These are phyloP conservation scores for Microplitis manilae DNA, from an alignment of 2,888 invertebrate genomes.

Conservation along the genomic window DNA sequence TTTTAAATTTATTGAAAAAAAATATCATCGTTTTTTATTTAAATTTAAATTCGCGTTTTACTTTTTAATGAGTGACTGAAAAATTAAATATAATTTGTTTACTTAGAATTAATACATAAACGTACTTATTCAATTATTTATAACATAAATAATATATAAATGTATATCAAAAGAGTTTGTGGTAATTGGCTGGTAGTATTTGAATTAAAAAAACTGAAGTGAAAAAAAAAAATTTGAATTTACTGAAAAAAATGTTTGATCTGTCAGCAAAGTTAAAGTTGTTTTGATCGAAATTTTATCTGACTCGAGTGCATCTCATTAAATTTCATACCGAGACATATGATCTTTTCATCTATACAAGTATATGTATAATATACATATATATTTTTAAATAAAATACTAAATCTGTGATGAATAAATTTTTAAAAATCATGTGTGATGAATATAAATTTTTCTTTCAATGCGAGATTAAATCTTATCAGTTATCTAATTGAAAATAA, in stretches of 20 bases:
- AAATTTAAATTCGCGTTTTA: background rate
- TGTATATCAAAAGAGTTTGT: background rate
- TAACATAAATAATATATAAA: background rate
- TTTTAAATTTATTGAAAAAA: conserved; percentile 4
- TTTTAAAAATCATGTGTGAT: too few relatives aligned
- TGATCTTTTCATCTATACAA: background rate
- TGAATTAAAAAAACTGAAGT: background rate
- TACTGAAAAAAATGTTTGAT: conserved; percentile 1
- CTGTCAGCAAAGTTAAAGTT: background rate
- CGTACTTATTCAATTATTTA: background rate
- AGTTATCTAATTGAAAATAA: too few relatives aligned
- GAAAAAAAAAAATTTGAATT: background rate
- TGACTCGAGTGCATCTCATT: background rate
- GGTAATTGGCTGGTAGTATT: background rate
- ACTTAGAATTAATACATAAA: background rate
- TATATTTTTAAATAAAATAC: background rate
- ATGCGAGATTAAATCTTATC: too few relatives aligned
- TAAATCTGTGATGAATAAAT: too few relatives aligned
- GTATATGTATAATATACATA: background rate
- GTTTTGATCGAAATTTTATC: background rate
- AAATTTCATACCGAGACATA: background rate
- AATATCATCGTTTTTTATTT: conserved; percentile 16
- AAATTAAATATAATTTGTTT: background rate
- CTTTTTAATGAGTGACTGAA: background rate
- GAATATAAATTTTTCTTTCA: too few relatives aligned